phyloP scores from a whole-genome alignment of 2,888 invertebrate species.

The Sinohyriopsis cumingii region DNA sequence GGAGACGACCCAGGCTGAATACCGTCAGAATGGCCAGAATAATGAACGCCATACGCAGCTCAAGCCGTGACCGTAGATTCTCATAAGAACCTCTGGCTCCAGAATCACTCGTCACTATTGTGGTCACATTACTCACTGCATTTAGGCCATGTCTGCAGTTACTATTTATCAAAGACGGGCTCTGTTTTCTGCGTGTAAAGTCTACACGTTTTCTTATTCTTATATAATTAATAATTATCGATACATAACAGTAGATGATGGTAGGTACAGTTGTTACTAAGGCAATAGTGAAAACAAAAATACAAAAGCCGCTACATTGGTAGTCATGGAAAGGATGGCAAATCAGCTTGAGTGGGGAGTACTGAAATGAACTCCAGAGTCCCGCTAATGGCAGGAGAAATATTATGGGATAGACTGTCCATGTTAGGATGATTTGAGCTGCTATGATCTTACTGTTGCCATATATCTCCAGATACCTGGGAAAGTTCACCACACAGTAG shows the following conservation, averaged over 20 bases:
- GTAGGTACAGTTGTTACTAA: slow-evolving; percentile 29
- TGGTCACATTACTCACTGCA: no score
- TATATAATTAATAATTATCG: slow-evolving; percentile 31
- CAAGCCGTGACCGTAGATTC: slow-evolving; percentile 15
- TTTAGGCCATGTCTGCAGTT: no score
- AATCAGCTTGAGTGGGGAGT: slow-evolving; percentile 36
- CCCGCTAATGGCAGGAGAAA: slow-evolving; percentile 39
- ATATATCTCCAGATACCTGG: slow-evolving; percentile 33
- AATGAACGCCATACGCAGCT: slow-evolving; percentile 34
- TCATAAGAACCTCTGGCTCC: slow-evolving; percentile 7
- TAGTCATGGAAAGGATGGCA: slow-evolving; percentile 39
- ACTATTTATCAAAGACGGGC: no score
- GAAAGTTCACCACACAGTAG: slow-evolving; percentile 38
- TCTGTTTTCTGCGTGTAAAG: no score
- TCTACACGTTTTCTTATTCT: slow-evolving; percentile 11
- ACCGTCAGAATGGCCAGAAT: slow-evolving; percentile 36
- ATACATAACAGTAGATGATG: slow-evolving; percentile 31
- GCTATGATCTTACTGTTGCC: slow-evolving; percentile 17
- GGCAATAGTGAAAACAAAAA: slow-evolving; percentile 28
- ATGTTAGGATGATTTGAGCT: slow-evolving; percentile 30
- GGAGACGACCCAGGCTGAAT: slow-evolving; percentile 28
- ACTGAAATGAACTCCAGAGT: slow-evolving; percentile 39
- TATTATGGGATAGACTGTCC: slow-evolving; percentile 39
- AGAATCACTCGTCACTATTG: no score
- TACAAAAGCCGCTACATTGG: slow-evolving; percentile 33